These are phyloP conservation scores for Drosophila macrothrix DNA, from an alignment of 2,888 invertebrate genomes.

Conservation along the genomic window DNA sequence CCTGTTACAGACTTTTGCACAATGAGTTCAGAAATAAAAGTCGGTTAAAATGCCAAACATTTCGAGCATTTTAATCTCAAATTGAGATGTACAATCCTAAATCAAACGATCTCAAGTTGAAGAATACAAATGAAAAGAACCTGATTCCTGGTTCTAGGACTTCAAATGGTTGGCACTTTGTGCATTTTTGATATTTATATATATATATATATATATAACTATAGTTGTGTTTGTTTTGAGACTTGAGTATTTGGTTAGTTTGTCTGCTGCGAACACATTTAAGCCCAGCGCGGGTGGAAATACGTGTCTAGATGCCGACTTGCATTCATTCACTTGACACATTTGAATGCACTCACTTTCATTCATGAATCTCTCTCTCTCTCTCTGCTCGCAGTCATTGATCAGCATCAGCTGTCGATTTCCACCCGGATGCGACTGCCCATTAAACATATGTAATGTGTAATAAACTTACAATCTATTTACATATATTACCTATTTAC, in stretches of 20 bases:
- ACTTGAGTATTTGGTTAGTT: too few species aligned
- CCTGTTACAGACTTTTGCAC: neutral
- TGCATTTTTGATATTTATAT: too few species aligned
- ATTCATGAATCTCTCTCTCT: constrained; percentile 36
- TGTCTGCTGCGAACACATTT: too few species aligned
- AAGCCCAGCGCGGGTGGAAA: too few species aligned
- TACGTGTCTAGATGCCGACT: neutral
- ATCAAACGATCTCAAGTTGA: too few species aligned
- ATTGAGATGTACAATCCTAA: too few species aligned
- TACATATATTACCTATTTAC: neutral
- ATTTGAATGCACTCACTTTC: constrained; percentile 27
- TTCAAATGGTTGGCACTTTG: neutral
- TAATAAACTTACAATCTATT: neutral
- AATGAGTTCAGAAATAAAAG: neutral
- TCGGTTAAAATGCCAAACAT: neutral
- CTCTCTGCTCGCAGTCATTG: constrained; percentile 30
- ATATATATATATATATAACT: too few species aligned
- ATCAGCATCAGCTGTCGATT: constrained; percentile 13
- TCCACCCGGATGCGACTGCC: neutral
- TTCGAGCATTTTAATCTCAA: too few species aligned
- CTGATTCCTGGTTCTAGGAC: neutral
- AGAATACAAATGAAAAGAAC: neutral
- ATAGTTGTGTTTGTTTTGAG: too few species aligned
- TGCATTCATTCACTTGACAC: constrained; percentile 11
- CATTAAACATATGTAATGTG: neutral